Base-by-base conservation (phyloP, 2,888 invertebrate genomes). In the Plebejus anna region DNA sequence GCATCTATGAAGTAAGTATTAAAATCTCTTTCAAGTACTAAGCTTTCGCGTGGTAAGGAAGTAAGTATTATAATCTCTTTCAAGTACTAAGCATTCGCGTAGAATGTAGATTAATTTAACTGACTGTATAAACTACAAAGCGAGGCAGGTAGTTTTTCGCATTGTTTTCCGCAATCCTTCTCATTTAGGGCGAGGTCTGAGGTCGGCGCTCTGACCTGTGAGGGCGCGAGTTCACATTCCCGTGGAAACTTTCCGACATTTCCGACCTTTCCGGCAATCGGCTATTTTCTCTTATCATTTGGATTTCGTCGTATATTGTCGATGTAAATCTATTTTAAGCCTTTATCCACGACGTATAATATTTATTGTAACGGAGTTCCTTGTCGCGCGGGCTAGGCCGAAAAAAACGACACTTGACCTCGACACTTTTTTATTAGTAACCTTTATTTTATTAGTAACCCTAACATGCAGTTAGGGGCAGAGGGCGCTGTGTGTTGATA, bases 141-240 rank as follows among this genome's bases (percentile, higher is more conserved):
- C 32, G 4, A 13, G 5, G 13, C 66, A 66, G 13, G 66, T 36
- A 66, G 32, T 66, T 66, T 66, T 66, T 32, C 66, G 13, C 66
- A 66, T 66, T 66, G 66, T 66, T 66, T 66, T 66, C 66, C 66
- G 66, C 66, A 36, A 66, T 66, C 66, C 66, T 36, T 66, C 32
- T 16, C 32, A 66, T 66, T 66, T 13, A 32, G 66, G 66, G 32
- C 13, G 66, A 66, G 66, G 66, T 66, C 13, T 32, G 66, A 66
- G 66, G 66, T 66, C 66, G 66, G 32, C 4, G 66, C 32, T 3
- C 66, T 66, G 66, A 36, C 66, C 66, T 36, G 32, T 66, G 32
- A 13, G 66, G 66, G 66, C 32, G 32, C 66, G 66, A 66, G 66
- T 32, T 66, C 66, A 66, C 66, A 66, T 66, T 32, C 32, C 66